Evolutionary conservation across 1,140 invertebrate genomes (phyloP).

Genomic region (Wiebesia pumilae): DNA sequence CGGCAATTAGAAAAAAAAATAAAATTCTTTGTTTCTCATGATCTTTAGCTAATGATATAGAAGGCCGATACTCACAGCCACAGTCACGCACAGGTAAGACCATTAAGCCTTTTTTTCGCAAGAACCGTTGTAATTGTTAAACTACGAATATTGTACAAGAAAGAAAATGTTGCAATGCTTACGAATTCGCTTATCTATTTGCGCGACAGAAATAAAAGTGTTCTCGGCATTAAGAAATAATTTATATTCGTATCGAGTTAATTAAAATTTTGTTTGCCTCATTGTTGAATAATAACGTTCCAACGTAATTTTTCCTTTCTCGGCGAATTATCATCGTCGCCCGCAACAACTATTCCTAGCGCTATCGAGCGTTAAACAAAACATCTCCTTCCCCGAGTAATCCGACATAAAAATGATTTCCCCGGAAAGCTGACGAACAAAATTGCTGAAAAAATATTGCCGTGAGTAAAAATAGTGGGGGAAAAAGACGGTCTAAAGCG

Average conservation of each 20-base stretch:
- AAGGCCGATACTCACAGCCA: constrained; percentile 2
- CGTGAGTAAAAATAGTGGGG: too few species aligned
- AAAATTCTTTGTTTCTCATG: constrained; percentile 6
- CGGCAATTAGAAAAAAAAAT: constrained; percentile 19
- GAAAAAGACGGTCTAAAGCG: background rate
- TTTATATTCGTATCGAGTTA: background rate
- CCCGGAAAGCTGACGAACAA: background rate
- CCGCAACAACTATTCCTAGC: background rate
- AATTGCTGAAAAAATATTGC: too few species aligned
- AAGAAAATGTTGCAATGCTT: constrained; percentile 18
- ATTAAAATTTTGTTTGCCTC: constrained; percentile 1
- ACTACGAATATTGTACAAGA: constrained; percentile 24
- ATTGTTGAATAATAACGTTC: background rate
- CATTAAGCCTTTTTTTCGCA: background rate
- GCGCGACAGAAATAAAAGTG: background rate
- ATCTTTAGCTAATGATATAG: background rate
- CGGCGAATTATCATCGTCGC: background rate
- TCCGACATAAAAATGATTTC: background rate
- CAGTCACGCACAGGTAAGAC: background rate
- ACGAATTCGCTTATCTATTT: constrained; percentile 9
- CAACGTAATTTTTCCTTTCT: background rate
- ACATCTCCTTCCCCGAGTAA: background rate
- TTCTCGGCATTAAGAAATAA: constrained; percentile 16
- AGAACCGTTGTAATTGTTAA: background rate
- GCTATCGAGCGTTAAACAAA: background rate